Evolutionary conservation across 2,888 invertebrate species (phyloP).

Genomic region (Melanophora roralis): DNA sequence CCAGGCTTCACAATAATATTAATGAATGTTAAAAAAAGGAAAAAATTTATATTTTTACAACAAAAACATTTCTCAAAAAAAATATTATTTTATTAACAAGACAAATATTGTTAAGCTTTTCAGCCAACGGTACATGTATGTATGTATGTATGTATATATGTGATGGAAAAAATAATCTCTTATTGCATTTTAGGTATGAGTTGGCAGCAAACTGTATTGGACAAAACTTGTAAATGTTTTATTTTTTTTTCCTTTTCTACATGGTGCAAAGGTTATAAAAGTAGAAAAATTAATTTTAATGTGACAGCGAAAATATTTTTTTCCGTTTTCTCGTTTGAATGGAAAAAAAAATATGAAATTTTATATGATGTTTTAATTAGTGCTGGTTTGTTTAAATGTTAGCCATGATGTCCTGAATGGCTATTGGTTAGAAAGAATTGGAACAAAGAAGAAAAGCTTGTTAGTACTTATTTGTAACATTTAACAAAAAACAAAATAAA

Average conservation of each 20-base stretch:
- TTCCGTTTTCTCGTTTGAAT: neutral
- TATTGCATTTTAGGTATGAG: constrained; percentile 53
- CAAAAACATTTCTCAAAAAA: constrained; percentile 62
- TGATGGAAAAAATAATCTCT: constrained; percentile 52
- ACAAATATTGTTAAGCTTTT: constrained; percentile 68
- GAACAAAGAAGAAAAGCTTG: neutral
- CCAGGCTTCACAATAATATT: constrained; percentile 23
- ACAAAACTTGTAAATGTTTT: constrained; percentile 7
- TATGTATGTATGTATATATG: neutral
- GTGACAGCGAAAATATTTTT: constrained; percentile 64
- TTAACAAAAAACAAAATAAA: constrained; percentile 6
- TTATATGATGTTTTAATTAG: constrained; percentile 63
- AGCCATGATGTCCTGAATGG: constrained; percentile 26
- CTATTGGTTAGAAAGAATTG: constrained; percentile 1
- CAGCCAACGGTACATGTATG: constrained; percentile 28
- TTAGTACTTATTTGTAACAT: neutral
- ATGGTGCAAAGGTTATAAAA: constrained; percentile 68
- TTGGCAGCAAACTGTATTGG: constrained; percentile 29
- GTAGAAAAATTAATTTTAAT: constrained; percentile 74
- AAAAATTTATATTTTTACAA: constrained; percentile 36
- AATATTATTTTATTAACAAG: constrained; percentile 73
- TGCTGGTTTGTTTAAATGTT: constrained; percentile 36
- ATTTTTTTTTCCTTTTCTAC: constrained; percentile 29
- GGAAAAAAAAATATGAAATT: constrained; percentile 67
- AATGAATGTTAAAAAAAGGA: constrained; percentile 40